Evolutionary conservation across 2,797 vertebrate genomes (phyloP), one percentile per base, ranked within the genome.

Genomic region (Oreochromis mossambicus): DNA sequence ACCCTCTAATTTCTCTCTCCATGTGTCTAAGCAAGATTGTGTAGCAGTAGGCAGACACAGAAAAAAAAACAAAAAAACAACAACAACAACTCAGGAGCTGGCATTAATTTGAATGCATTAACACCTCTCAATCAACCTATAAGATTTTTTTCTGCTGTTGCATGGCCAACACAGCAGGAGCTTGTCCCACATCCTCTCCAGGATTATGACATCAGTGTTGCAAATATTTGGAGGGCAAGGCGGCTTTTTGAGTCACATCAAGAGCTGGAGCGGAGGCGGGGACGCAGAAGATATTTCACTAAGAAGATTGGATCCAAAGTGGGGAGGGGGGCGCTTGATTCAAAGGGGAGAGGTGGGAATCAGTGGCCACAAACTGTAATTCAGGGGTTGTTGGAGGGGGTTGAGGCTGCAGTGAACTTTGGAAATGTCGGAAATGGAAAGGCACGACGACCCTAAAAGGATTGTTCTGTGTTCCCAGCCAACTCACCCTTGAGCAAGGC

Each of bases 61-160:
- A 4, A 5, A 12, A 61, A 61, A 58, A 68, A 2, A 8, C 0
- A 2, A 2, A 14, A 46, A 50, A 15, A 34, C 51, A 38, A 21
- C 55, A 80, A 26, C 29, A 80, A 80, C 56, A 26, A n/a, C 43
- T 87, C 79, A 86, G 86, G 77, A 85, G 8, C 83, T 61, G 84
- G 78, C 77, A 84, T 91, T 89, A 1, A 89, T 94, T 90, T 84
- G 46, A 91, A 92, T 91, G 55, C 87, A 91, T 93, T 88, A 91
- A 78, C 86, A 89, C 81, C 43, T 83, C 82, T 81, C 86, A 87
- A 90, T 91, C 83, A 89, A 82, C 86, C 54, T 9, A 21, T 48
- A 78, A 70, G 85, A 61, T 63, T 48, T 19, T 36, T 38, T 52
- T 58, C 51, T 36, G 48, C 26, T 4, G 13, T 29, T 83, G 81